Base-by-base conservation (phyloP, 2,113 vertebrate species). In the Bostrychus sinensis region DNA sequence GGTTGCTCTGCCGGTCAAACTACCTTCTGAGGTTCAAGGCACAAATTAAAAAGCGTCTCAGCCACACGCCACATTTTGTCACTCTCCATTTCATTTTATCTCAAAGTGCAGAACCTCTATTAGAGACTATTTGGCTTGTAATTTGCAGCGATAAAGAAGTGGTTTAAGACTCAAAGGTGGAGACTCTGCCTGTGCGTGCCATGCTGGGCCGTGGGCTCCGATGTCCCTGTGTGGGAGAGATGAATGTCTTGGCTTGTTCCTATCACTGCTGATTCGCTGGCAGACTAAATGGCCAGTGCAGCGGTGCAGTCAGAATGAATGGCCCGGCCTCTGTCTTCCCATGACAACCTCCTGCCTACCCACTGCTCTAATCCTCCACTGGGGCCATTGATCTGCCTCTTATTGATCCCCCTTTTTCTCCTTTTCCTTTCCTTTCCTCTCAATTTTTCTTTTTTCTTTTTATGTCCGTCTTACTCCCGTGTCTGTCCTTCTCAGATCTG, bases 401-500 rank as follows among this genome's bases (percentile, higher is more conserved):
- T 81, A 89, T 88, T 82, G 87, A 89, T 89, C 75, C 68, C n/a
- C 73, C 60, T 71, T 74, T 66, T 75, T 65, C 74, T 30, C 66
- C 37, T 34, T 46, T n/a, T 60, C 36, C 26, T 23, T 57, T 25
- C n/a, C 26, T 28, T 25, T 55, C 20, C 34, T 32, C 53, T 66
- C 25, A 23, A n/a, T n/a, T n/a, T 69, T 70, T 66, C 54, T 70
- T 25, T 62, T 78, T 17, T 23, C 42, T 58, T 32, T 79, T 55
- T 38, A 20, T 77, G 23, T 54, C 56, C 72, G 7, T 67, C 64
- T 74, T 12, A 65, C 54, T 62, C 14, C 22, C 54, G 30, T 39
- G 19, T 70, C 65, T 61, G 34, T 63, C 36, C 32, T 45, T 55
- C 75, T 59, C 77, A 98, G 97, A 96, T 91, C 90, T 98, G 77